A percentile compares a stretch with the other conserved stretches of the same genome.
These are phyloP conservation scores for Caerostris extrusa DNA, from an alignment of 1,140 invertebrate species.

Conservation along the genomic window DNA sequence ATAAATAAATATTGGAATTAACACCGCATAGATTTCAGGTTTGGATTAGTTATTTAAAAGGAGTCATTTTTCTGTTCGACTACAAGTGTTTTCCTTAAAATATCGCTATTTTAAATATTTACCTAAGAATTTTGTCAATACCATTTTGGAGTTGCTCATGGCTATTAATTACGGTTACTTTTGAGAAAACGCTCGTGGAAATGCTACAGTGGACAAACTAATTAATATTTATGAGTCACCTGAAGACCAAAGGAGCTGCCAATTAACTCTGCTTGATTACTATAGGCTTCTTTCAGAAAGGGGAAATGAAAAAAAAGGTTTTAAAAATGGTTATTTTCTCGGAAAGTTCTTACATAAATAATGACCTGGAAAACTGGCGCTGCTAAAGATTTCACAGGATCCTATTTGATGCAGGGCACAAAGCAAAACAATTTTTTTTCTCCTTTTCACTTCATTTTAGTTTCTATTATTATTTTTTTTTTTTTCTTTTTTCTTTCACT, in stretches of 20 bases:
- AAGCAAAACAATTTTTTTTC: too few relatives aligned
- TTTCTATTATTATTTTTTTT: neutral
- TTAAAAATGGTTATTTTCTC: neutral
- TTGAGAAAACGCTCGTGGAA: neutral
- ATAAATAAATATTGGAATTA: too few relatives aligned
- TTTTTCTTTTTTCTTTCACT: too few relatives aligned
- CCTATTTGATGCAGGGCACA: too few relatives aligned
- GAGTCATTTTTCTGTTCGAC: neutral
- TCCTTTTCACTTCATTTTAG: neutral
- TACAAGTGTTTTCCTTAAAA: neutral
- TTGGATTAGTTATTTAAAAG: neutral
- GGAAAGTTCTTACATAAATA: neutral
- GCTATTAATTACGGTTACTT: neutral
- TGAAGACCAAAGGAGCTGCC: neutral
- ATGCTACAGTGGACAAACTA: neutral
- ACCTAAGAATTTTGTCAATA: neutral
- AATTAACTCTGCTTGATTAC: conserved; percentile 35
- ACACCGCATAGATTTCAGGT: too few relatives aligned
- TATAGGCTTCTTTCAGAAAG: neutral
- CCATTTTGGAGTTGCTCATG: neutral
- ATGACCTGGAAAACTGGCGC: neutral
- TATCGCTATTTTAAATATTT: neutral
- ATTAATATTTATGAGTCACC: conserved; percentile 41
- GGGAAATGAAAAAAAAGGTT: neutral
- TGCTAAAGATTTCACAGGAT: too few relatives aligned